phyloP scores from a whole-genome alignment of 2,113 vertebrate genomes.

The Crotalus tigris region DNA sequence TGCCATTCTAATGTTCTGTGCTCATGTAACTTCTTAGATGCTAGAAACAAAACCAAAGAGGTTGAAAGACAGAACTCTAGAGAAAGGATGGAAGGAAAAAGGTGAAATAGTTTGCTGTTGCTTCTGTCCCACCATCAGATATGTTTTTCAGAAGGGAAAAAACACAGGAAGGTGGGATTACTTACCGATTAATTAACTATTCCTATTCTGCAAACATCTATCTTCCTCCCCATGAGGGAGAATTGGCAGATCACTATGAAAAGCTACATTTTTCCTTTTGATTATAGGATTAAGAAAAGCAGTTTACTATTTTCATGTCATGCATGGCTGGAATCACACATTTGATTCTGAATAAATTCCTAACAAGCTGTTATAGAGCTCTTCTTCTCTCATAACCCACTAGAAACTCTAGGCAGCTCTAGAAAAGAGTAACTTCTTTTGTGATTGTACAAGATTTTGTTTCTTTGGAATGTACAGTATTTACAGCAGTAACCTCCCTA shows the following conservation, averaged over 20 bases:
- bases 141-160: background rate
- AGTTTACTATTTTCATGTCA: conserved; percentile 26
- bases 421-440: conserved; percentile 9
- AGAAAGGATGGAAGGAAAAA: background rate
- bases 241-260: background rate
- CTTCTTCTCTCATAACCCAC: conserved; percentile 34
- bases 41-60: background rate
- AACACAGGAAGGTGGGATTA: background rate
- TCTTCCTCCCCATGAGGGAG: background rate
- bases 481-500: conserved; percentile 21
- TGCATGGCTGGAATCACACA: conserved; percentile 33
- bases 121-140: background rate
- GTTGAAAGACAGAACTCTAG: background rate
- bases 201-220: background rate
- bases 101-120: background rate
- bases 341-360: background rate
- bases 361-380: conserved; percentile 18
- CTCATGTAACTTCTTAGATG: background rate
- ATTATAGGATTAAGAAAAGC: conserved; percentile 8
- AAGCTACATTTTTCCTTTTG: conserved; percentile 24
- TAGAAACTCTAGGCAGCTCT: conserved; percentile 15
- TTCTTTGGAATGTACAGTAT: conserved; percentile 15
- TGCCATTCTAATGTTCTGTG: background rate
- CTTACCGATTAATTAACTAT: background rate
- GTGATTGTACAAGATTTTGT: conserved; percentile 23